phyloP scores from a whole-genome alignment of 2,797 vertebrate genomes.

The Mormyrus proboscirostris region DNA sequence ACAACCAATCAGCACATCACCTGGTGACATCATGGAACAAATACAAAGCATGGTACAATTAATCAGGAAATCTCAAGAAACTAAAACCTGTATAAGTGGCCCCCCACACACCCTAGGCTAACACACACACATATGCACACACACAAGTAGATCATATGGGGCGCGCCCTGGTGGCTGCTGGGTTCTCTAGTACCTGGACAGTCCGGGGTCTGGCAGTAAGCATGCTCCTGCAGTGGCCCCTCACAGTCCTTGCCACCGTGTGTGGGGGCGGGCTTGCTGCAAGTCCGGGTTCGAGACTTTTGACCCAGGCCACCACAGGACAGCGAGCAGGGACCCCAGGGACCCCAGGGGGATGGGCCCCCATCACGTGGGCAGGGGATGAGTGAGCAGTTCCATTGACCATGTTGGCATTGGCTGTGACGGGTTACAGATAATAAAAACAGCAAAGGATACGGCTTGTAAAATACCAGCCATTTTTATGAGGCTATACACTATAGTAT shows the following conservation, averaged over 20 bases:
- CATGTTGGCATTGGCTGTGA: constrained; percentile 64
- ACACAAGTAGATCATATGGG: background rate
- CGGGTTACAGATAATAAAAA: background rate
- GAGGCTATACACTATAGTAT: background rate
- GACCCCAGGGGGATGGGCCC: constrained; percentile 63
- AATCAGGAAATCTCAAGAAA: background rate
- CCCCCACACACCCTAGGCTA: background rate
- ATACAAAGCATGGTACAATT: background rate
- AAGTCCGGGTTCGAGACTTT: constrained; percentile 61
- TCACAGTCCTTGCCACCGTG: constrained; percentile 61
- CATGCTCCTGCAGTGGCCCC: constrained; percentile 59
- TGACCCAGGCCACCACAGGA: constrained; percentile 76
- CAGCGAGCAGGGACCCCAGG: constrained; percentile 70
- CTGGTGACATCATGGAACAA: background rate
- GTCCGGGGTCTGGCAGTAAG: constrained; percentile 69
- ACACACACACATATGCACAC: background rate
- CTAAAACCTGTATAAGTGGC: background rate
- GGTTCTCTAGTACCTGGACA: constrained; percentile 63
- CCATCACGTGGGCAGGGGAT: constrained; percentile 58
- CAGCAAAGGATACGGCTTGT: background rate
- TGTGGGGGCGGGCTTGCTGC: constrained; percentile 53
- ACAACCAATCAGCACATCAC: background rate
- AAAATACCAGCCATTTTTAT: background rate
- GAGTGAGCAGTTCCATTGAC: constrained; percentile 67
- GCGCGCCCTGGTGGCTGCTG: background rate